A percentile compares a stretch with the other conserved stretches of the same genome.
These are phyloP conservation scores for Aleiodes alternator DNA, from an alignment of 2,888 invertebrate species.

Conservation along the genomic window DNA sequence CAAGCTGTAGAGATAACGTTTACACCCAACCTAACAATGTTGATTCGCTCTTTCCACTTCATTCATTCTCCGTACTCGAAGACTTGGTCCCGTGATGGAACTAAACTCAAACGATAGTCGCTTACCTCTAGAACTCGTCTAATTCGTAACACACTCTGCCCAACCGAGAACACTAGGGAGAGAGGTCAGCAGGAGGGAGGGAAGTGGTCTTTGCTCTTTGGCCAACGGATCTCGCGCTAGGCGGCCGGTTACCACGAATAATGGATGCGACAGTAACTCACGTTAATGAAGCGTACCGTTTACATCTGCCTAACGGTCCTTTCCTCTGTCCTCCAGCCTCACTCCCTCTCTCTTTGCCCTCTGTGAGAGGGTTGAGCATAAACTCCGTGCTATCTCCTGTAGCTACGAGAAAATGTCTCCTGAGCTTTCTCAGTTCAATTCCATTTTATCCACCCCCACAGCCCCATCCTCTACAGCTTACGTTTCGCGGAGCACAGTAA, in stretches of 20 bases:
- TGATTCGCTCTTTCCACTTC: neutral
- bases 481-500: constrained; percentile 48
- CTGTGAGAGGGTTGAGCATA: constrained; percentile 6
- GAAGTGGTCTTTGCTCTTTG: constrained; percentile 1
- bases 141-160: constrained; percentile 51
- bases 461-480: constrained; percentile 46
- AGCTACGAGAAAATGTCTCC: constrained; percentile 50
- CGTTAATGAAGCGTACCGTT: constrained; percentile 69
- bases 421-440: constrained; percentile 57
- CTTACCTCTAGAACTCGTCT: constrained; percentile 39
- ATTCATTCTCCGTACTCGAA: neutral
- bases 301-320: constrained; percentile 64
- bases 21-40: neutral
- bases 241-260: constrained; percentile 66
- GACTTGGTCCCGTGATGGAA: neutral
- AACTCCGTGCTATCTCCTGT: constrained; percentile 22
- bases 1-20: neutral
- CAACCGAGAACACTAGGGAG: constrained; percentile 28
- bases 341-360: constrained; percentile 16
- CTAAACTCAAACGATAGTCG: constrained; percentile 6
- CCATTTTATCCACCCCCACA: constrained; percentile 47
- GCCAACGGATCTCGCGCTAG: constrained; percentile 51
- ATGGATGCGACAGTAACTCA: constrained; percentile 69
- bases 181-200: neutral
- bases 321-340: constrained; percentile 45